phyloP scores from a whole-genome alignment of 2,113 vertebrate genomes.

The Rhipidura dahli region DNA sequence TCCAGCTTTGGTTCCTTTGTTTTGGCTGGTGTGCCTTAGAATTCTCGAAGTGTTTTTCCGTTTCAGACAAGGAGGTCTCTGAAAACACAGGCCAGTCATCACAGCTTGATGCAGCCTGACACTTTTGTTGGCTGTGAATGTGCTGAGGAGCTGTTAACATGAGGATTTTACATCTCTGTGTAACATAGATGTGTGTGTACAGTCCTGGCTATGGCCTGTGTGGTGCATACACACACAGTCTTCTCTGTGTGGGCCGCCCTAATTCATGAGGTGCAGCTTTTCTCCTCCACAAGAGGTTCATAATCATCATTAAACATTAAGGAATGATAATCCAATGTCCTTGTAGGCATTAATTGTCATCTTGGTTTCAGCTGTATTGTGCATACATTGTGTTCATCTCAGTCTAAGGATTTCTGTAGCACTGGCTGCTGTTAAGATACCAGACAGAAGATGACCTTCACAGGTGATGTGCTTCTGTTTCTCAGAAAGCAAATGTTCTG shows the following conservation, averaged over 20 bases:
- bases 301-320: not conserved
- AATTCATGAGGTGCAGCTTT: not conserved
- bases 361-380: not conserved
- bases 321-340: not conserved
- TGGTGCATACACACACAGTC: rapidly evolving
- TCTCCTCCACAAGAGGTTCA: not conserved
- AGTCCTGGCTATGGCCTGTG: not conserved
- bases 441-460: not conserved
- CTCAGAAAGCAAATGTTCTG: not conserved
- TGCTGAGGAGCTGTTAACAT: not conserved
- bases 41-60: not conserved
- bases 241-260: not conserved
- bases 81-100: not conserved
- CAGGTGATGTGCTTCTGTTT: not conserved
- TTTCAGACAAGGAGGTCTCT: not conserved
- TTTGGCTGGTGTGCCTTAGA: not conserved
- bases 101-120: not conserved
- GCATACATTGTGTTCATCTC: not conserved
- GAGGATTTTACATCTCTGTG: not conserved
- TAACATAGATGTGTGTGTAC: not conserved
- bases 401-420: not conserved
- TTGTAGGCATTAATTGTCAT: not conserved
- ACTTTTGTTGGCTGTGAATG: not conserved
- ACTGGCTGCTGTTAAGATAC: not conserved
- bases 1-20: not conserved